Conservation (phyloP, 2,113 vertebrate species). For the Eclectus roratus region DNA sequence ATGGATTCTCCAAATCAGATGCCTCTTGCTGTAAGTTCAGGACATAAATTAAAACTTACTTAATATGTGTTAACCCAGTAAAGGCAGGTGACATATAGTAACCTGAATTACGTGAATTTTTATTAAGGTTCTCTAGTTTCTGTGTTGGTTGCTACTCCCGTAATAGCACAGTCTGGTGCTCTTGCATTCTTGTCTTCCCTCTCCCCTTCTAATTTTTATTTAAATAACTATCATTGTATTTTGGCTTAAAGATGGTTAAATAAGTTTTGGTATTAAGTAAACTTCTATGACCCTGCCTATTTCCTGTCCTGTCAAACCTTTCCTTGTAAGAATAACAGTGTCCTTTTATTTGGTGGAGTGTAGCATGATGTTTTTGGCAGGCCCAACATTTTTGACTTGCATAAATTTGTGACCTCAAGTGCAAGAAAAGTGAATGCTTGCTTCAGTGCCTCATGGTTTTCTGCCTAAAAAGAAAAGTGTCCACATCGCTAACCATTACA, state of each 20-base stretch:
- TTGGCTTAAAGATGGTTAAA: slow-evolving; percentile 75
- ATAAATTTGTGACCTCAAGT: slow-evolving; percentile 79
- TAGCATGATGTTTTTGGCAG: slow-evolving; percentile 79
- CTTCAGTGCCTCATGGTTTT: slow-evolving; percentile 62
- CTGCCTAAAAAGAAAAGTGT: slow-evolving; percentile 49
- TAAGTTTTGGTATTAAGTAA: slow-evolving; percentile 71
- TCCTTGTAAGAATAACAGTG: slow-evolving; percentile 82
- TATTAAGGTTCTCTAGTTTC: neutral
- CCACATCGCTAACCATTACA: neutral
- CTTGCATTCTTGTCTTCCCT: neutral
- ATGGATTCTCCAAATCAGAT: neutral
- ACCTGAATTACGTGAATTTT: neutral
- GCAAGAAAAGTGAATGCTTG: slow-evolving; percentile 72
- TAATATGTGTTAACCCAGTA: neutral
- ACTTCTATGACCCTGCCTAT: slow-evolving; percentile 73
- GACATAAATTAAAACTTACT: neutral
- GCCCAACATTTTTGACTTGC: slow-evolving; percentile 73
- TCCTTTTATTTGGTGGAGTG: slow-evolving; percentile 80
- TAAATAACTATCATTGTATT: slow-evolving; percentile 63
- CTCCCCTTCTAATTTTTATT: neutral
- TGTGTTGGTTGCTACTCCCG: slow-evolving; percentile 1
- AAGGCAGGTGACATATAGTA: neutral
- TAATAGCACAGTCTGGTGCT: neutral
- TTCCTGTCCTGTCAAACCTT: slow-evolving; percentile 80
- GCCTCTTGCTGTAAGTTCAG: slow-evolving; percentile 17